Evolutionary conservation across 2,888 invertebrate species (phyloP).

Genomic region (Trissoscelio sp.): DNA sequence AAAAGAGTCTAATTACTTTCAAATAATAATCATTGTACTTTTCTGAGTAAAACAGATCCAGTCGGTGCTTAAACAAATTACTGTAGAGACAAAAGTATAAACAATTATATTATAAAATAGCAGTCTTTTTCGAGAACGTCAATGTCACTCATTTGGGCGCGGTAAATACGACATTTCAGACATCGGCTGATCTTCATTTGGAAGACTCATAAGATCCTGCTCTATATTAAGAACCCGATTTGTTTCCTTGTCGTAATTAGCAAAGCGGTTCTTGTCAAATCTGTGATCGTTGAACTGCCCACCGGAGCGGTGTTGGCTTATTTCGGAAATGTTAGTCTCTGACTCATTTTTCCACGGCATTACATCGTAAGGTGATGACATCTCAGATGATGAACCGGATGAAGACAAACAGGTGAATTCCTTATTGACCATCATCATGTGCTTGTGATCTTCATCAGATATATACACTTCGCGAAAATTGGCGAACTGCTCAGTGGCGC

Average conservation of each 20-base stretch:
- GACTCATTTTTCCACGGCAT: conserved; percentile 52
- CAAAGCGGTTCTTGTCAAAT: conserved; percentile 27
- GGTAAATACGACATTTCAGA: conserved; percentile 54
- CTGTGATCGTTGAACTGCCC: conserved; percentile 17
- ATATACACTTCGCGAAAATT: conserved; percentile 55
- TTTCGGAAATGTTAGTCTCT: conserved; percentile 56
- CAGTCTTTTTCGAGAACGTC: no score
- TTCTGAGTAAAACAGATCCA: conserved; percentile 6
- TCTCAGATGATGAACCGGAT: conserved; percentile 35
- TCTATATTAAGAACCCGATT: conserved; percentile 45
- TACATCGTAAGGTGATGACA: conserved; percentile 25
- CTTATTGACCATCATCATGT: conserved; percentile 51
- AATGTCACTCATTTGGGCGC: conserved; percentile 24
- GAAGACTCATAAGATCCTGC: conserved; percentile 56
- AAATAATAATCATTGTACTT: conserved; percentile 6
- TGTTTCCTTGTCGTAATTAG: conserved; percentile 31
- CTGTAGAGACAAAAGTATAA: neutral
- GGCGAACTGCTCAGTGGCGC: conserved; percentile 48
- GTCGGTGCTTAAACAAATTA: conserved; percentile 15
- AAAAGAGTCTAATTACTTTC: conserved; percentile 3
- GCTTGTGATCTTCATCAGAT: conserved; percentile 57
- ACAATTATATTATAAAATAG: neutral
- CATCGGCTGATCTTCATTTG: conserved; percentile 48
- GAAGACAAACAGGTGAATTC: conserved; percentile 61
- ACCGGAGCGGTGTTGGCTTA: conserved; percentile 25